phyloP scores from a whole-genome alignment of 2,113 vertebrate species.

The Zingel zingel region DNA sequence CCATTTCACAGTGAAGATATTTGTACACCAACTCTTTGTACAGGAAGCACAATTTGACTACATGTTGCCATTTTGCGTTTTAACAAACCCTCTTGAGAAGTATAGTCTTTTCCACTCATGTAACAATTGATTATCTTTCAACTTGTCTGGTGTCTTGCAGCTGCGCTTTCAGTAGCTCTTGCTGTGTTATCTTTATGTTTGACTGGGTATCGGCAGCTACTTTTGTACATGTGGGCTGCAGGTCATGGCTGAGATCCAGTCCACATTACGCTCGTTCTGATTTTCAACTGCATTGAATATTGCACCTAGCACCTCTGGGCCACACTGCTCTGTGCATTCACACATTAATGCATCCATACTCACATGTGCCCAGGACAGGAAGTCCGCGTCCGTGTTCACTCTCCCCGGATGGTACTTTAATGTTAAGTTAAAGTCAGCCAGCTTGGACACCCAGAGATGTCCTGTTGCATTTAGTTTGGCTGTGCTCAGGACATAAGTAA shows the following conservation, averaged over 20 bases:
- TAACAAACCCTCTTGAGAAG: too few relatives aligned
- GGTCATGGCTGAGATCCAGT: not conserved
- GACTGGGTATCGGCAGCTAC: too few relatives aligned
- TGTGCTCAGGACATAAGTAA: conserved; percentile 15
- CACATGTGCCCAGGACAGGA: not conserved
- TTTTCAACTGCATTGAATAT: not conserved
- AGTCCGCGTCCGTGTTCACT: not conserved
- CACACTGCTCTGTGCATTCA: conserved; percentile 1
- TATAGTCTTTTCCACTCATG: too few relatives aligned
- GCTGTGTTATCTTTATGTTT: too few relatives aligned
- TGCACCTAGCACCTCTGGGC: not conserved
- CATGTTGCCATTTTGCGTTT: too few relatives aligned
- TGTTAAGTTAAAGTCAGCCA: conserved; percentile 15
- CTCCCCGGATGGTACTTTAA: not conserved
- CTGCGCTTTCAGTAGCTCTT: too few relatives aligned
- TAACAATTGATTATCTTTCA: too few relatives aligned
- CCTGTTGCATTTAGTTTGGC: conserved; percentile 9
- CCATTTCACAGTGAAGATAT: too few relatives aligned
- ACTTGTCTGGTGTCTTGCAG: too few relatives aligned
- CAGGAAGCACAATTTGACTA: too few relatives aligned
- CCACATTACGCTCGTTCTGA: not conserved
- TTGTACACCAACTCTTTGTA: too few relatives aligned
- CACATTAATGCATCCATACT: conserved; percentile 19
- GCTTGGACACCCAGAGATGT: conserved; percentile 22
- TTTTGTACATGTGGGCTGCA: too few relatives aligned